A percentile compares a stretch with the other conserved stretches of the same genome.
These are phyloP conservation scores for Helostoma temminkii DNA, from an alignment of 2,797 vertebrate genomes.

Conservation along the genomic window DNA sequence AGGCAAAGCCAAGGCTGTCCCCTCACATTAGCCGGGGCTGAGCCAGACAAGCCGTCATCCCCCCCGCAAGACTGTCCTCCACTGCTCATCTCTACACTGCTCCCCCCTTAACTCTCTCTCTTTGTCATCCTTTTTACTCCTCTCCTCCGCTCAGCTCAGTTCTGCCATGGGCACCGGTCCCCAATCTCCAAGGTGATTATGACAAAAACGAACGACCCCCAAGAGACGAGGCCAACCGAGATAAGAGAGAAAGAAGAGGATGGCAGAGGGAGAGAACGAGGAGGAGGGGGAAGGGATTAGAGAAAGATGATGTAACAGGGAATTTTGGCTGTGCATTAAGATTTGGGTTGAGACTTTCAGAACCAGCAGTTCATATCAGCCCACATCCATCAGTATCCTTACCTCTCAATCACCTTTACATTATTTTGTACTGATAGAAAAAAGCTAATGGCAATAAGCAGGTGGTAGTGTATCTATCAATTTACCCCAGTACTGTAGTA, in stretches of 20 bases:
- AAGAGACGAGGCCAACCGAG: slow-evolving; percentile 78
- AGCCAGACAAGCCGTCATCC: slow-evolving; percentile 79
- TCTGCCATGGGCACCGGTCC: slow-evolving; percentile 82
- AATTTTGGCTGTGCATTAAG: slow-evolving; percentile 70
- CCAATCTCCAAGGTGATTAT: slow-evolving; percentile 86
- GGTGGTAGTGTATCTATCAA: background rate
- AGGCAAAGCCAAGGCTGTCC: slow-evolving; percentile 84
- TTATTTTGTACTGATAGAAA: slow-evolving; percentile 10
- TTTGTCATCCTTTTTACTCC: slow-evolving; percentile 59
- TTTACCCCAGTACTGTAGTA: background rate
- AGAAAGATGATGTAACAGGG: slow-evolving; percentile 79
- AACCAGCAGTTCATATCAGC: slow-evolving; percentile 54
- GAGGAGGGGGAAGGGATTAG: slow-evolving; percentile 69
- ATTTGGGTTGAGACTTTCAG: slow-evolving; percentile 68
- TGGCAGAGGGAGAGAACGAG: slow-evolving; percentile 65
- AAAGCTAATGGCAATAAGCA: background rate
- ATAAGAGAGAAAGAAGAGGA: slow-evolving; percentile 73
- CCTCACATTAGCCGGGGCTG: slow-evolving; percentile 82
- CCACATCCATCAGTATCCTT: slow-evolving; percentile 44
- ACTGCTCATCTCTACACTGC: slow-evolving; percentile 55
- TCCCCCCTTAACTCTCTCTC: slow-evolving; percentile 4
- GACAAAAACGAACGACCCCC: slow-evolving; percentile 83
- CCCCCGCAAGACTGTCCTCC: slow-evolving; percentile 63
- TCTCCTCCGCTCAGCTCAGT: slow-evolving; percentile 68
- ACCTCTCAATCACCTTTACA: background rate